phyloP scores from a whole-genome alignment of 1,140 invertebrate genomes.

The Acromyrmex echinatior region DNA sequence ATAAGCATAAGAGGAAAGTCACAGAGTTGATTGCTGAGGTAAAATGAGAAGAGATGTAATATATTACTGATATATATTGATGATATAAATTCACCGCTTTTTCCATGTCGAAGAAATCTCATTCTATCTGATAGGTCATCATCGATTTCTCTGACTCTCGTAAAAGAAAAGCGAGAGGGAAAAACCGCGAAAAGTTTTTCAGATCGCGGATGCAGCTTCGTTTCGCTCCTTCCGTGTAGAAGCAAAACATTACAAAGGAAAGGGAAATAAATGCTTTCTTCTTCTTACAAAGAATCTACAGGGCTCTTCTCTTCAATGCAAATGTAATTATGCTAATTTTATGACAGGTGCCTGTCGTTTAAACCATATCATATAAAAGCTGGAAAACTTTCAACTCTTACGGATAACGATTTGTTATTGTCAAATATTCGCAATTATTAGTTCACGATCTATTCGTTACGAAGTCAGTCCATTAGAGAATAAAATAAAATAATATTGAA shows the following conservation, averaged over 20 bases:
- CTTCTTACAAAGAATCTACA: neutral
- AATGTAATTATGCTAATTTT: conserved; percentile 54
- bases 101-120: conserved; percentile 41
- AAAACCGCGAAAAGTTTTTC: conserved; percentile 43
- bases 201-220: conserved; percentile 19
- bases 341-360: neutral
- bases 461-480: neutral
- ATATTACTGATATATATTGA: conserved; percentile 35
- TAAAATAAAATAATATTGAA: conserved; percentile 21
- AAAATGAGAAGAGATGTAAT: neutral
- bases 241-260: conserved; percentile 44
- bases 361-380: neutral
- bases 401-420: neutral
- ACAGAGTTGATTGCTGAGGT: conserved; percentile 7
- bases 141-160: conserved; percentile 32
- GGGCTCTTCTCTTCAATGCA: conserved; percentile 11
- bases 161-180: conserved; percentile 21
- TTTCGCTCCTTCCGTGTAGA: conserved; percentile 17
- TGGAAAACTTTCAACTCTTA: neutral
- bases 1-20: conserved; percentile 2
- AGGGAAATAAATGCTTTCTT: neutral
- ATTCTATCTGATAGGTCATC: conserved; percentile 43
- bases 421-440: neutral
- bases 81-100: conserved; percentile 34
- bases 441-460: neutral